Evolutionary conservation across 2,888 invertebrate species (phyloP), one percentile per base, ranked within the genome.

Genomic region (Nebria brevicollis): DNA sequence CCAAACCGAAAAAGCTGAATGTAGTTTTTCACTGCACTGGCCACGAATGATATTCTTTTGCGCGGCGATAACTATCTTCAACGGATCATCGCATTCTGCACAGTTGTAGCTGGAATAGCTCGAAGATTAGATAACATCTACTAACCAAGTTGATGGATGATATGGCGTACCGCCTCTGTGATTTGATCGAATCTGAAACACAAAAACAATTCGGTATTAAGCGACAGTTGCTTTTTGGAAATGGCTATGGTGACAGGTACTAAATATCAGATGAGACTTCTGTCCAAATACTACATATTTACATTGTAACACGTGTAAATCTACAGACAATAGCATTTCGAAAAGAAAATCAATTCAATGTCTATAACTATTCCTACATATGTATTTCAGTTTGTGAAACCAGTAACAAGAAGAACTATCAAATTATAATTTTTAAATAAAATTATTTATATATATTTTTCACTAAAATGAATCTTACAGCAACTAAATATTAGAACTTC

Each of bases 111-210:
- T 34, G 13, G 54, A 54, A 8, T 54, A 54, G 54, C 70, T 68
- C 68, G 66, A 26, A n/a, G 77, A 77, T 77, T 77, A 78, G 78
- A 78, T 78, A 73, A 15, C 65, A 78, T 78, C 68, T 25, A 54
- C 54, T 8, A 13, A 8, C 13, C 54, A 34, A 34, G 34, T 54
- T 78, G 78, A 78, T 78, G 73, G 66, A 78, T 78, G 72, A 72
- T 77, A 68, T 41, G 20, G n/a, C 20, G 66, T 25, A 65, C 20
- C 70, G 15, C 54, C 20, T n/a, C 68, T 8, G 25, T 26, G 68
- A 70, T 25, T 34, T 34, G 73, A 78, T 34, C 34, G 34, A 34
- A 34, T 78, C 78, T 78, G 78, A 78, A 78, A 73, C 78, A 72
- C 72, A 78, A 70, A 11, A 70, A 41, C 34, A 66, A 76, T 34